phyloP scores from a whole-genome alignment of 2,113 vertebrate genomes.

The Empidonax alnorum region DNA sequence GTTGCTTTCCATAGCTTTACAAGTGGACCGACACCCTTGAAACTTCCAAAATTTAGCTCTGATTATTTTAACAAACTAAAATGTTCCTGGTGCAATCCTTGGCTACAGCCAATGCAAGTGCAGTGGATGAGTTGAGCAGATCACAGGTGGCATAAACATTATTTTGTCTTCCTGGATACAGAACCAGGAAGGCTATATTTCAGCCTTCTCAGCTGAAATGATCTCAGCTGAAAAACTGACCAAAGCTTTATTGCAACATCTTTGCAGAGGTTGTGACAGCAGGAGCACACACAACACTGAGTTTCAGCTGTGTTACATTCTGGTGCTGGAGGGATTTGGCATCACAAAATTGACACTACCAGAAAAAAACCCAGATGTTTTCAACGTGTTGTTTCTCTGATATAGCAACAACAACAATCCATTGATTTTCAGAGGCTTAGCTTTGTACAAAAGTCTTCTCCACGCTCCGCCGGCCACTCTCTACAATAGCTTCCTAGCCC shows the following conservation, averaged over 20 bases:
- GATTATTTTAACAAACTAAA: neutral
- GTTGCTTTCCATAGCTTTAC: neutral
- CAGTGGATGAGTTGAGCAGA: neutral
- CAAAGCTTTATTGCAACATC: neutral
- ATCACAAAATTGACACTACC: neutral
- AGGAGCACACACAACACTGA: neutral
- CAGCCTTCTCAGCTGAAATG: neutral
- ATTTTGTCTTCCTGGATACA: neutral
- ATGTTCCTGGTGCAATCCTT: neutral
- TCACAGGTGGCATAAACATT: neutral
- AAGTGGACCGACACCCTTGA: neutral
- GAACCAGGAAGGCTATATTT: neutral
- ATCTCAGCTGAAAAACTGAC: neutral
- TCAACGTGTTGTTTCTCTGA: neutral
- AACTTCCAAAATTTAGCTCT: neutral
- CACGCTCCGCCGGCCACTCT: neutral
- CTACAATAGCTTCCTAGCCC: neutral
- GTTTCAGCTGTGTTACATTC: neutral
- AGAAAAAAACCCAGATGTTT: neutral
- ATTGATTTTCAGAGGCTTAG: neutral
- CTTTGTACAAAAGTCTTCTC: neutral
- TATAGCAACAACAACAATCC: neutral
- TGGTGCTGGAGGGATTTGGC: neutral
- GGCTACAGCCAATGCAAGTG: accelerated
- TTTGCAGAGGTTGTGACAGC: neutral